Base-by-base conservation (phyloP, 1,140 invertebrate species). In the Saccostrea cuccullata region DNA sequence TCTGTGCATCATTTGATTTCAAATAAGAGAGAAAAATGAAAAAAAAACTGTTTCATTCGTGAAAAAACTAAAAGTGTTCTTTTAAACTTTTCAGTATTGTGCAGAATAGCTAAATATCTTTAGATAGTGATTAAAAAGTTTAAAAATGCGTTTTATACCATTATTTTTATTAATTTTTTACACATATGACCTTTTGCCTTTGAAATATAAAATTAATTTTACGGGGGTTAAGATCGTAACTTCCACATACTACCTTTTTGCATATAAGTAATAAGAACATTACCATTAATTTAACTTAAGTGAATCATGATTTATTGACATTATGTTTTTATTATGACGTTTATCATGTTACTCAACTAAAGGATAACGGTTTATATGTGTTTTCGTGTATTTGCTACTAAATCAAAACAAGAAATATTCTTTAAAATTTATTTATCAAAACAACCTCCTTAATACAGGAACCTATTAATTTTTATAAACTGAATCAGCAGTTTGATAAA, bases 121-220 rank as follows among this genome's bases (percentile, higher is more conserved):
- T 58, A 0, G n/a, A 70, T 70, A 70, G 67, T n/a, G 23, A 70
- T n/a, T 9, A 70, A 70, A 70, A 70, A n/a, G 67, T 23, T 70
- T 23, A 23, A 20, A 20, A 70, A 11, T 11, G 20, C 0, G 20
- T 70, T 70, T 70, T 58, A 70, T 26, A 70, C 23, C 23, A 36
- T 70, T 17, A 12, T 70, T 70, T 70, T 70, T 70, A 70, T n/a
- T 23, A 17, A n/a, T n/a, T 23, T 70, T 70, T 70, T 23, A 70
- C 67, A 70, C n/a, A 70, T 70, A 70, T n/a, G 23, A 6, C 67
- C 67, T 70, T 70, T 70, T 70, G 67, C 20, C n/a, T 70, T 70
- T 20, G 20, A 70, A 11, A n/a, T 70, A 26, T 23, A n/a, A 11
- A 23, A 26, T 70, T 23, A 70, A 23, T 70, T 70, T 70, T 70